Conservation (phyloP, 1,140 invertebrate genomes). For the Dicyema japonicum region DNA sequence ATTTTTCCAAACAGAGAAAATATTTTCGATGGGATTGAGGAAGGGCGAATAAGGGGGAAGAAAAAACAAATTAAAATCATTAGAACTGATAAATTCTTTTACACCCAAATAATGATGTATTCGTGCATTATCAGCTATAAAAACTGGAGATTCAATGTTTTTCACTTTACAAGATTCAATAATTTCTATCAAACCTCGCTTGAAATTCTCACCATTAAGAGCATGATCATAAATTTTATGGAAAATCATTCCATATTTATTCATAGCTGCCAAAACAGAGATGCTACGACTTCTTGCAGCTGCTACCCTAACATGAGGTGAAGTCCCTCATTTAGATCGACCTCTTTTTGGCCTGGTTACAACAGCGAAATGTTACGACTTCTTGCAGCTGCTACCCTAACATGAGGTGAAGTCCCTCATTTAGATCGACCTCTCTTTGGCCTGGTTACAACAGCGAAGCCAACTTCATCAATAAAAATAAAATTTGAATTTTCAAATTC, state of each 20-base stretch:
- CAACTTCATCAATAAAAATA: constrained; percentile 1
- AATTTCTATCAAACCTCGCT: neutral
- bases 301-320: too few relatives aligned
- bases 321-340: too few relatives aligned
- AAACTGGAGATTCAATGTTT: neutral
- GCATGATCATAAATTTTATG: constrained; percentile 1
- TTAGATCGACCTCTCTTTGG: neutral
- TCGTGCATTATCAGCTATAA: neutral
- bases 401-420: neutral
- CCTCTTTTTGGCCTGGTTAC: too few relatives aligned
- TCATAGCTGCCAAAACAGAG: neutral
- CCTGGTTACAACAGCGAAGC: neutral
- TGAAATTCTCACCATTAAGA: constrained; percentile 1
- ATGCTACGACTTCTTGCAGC: constrained; percentile 1
- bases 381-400: neutral
- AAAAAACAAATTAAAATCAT: neutral
- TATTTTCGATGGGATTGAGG: constrained; percentile 3
- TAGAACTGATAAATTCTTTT: neutral
- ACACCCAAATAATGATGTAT: constrained; percentile 1
- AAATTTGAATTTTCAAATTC: too few relatives aligned
- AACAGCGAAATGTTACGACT: too few relatives aligned
- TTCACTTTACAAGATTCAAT: neutral
- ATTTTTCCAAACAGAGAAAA: constrained; percentile 3
- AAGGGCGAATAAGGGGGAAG: neutral
- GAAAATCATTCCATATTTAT: constrained; percentile 1